Evolutionary conservation across 2,797 vertebrate species (phyloP).

Genomic region (Oophaga sylvatica): DNA sequence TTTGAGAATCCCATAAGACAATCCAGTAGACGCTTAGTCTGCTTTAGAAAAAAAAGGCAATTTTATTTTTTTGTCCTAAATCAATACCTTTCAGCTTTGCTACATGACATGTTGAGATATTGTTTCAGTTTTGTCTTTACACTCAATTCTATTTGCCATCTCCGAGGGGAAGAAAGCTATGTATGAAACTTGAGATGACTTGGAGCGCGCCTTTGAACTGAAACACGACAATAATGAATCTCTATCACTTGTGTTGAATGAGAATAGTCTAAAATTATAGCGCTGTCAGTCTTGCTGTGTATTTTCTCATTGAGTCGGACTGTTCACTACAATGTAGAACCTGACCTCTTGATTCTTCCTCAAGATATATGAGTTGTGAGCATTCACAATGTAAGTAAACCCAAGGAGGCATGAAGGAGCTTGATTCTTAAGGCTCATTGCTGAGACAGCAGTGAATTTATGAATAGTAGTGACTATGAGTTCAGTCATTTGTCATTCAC

Average conservation of each 20-base stretch:
- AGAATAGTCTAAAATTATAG: slow-evolving; percentile 54
- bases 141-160: slow-evolving; percentile 53
- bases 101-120: slow-evolving; percentile 57
- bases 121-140: slow-evolving; percentile 55
- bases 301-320: slow-evolving; percentile 50
- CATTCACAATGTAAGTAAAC: slow-evolving; percentile 19
- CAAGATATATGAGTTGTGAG: slow-evolving; percentile 47
- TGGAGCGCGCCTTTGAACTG: slow-evolving; percentile 38
- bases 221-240: slow-evolving; percentile 52
- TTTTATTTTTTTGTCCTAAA: slow-evolving; percentile 42
- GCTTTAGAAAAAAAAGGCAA: slow-evolving; percentile 44
- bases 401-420: slow-evolving; percentile 20
- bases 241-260: slow-evolving; percentile 56
- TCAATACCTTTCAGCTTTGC: slow-evolving; percentile 55
- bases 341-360: slow-evolving; percentile 54
- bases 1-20: slow-evolving; percentile 21
- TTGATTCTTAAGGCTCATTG: slow-evolving; percentile 7
- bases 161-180: slow-evolving; percentile 49
- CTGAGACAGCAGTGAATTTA: slow-evolving; percentile 33
- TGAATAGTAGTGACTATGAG: slow-evolving; percentile 27
- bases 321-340: slow-evolving; percentile 46
- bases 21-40: slow-evolving; percentile 6
- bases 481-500: slow-evolving; percentile 16
- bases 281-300: slow-evolving; percentile 44
- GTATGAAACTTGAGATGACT: slow-evolving; percentile 47